Base-by-base conservation (phyloP, 2,888 invertebrate species). In the Pammene aurita region DNA sequence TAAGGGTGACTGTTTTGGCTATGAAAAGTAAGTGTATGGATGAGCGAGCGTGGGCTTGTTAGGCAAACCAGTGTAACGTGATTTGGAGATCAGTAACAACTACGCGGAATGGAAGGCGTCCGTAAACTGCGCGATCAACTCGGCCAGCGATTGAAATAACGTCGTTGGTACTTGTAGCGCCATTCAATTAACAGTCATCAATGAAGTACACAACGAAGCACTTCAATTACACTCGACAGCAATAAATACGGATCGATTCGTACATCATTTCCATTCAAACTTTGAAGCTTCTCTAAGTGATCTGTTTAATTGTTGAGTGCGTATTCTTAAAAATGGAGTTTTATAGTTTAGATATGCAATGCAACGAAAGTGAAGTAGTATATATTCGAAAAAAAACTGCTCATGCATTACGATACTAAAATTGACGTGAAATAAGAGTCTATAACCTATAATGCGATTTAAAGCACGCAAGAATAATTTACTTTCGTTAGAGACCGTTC, bases 401-500 rank as follows among this genome's bases (percentile, higher is more conserved):
- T 26, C n/a, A n/a, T n/a, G n/a, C n/a, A n/a, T n/a, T 41, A n/a
- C 9, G 48, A 16, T 18, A 48, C 16, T 50, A 26, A 10, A 34
- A 44, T 9, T 18, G 0, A 34, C 11, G n/a, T 58, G 2, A 26
- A 34, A 58, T 2, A 42, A 26, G 6, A 54, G n/a, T 34, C 7
- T 18, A 62, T 5, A 48, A 48, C 38, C 35, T 62, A 26, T 26
- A 46, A 48, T 13, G 13, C 67, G 41, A 62, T 67, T 41, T 52
- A 42, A 41, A 58, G 11, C 65, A 38, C 50, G 50, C 44, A 42
- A 66, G 35, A 35, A 56, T 54, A 55, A 65, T 65, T 61, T 61
- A 64, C 52, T n/a, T 46, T 38, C 42, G 54, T 65, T 65, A 69
- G 63, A 46, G 58, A 11, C 50, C 52, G 72, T 60, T 65, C 64